These are phyloP conservation scores for Orussus abietinus DNA, from an alignment of 1,140 invertebrate species.

Conservation along the genomic window DNA sequence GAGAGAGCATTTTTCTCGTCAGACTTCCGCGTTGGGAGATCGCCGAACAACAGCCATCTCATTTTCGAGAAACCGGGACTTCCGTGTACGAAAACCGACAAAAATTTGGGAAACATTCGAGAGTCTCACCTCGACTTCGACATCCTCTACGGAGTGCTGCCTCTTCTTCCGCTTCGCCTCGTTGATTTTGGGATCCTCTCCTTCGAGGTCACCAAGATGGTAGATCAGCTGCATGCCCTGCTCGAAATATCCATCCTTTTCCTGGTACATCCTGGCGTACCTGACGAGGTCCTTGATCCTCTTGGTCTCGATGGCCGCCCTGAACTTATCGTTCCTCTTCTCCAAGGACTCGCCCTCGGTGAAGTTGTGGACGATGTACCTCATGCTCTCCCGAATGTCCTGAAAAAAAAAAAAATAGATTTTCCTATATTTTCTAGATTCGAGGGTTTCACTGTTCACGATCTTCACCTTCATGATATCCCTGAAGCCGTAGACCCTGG, in stretches of 20 bases:
- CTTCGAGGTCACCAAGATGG: constrained; percentile 38
- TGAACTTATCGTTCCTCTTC: constrained; percentile 39
- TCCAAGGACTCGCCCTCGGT: constrained; percentile 42
- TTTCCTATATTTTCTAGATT: constrained; percentile 2
- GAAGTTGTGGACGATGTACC: constrained; percentile 43
- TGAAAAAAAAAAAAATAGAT: constrained; percentile 17
- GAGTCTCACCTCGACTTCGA: constrained; percentile 34
- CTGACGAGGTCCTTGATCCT: constrained; percentile 39
- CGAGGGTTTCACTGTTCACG: constrained; percentile 1
- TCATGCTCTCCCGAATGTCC: constrained; percentile 36
- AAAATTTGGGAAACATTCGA: too few relatives aligned
- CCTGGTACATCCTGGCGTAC: constrained; percentile 44
- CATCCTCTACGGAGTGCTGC: constrained; percentile 31
- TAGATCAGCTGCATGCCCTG: constrained; percentile 47
- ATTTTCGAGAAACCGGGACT: too few relatives aligned
- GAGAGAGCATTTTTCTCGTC: constrained; percentile 11
- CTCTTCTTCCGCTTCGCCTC: constrained; percentile 36
- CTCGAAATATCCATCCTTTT: constrained; percentile 47
- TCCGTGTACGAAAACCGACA: too few relatives aligned
- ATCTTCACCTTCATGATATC: constrained; percentile 35
- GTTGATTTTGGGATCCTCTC: constrained; percentile 8
- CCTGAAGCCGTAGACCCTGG: constrained; percentile 31
- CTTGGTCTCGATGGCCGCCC: constrained; percentile 30
- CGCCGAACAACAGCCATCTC: too few relatives aligned
- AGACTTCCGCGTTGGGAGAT: too few relatives aligned